Base-by-base conservation (phyloP, 2,797 vertebrate species). In the Neosilurus hyrtlii region DNA sequence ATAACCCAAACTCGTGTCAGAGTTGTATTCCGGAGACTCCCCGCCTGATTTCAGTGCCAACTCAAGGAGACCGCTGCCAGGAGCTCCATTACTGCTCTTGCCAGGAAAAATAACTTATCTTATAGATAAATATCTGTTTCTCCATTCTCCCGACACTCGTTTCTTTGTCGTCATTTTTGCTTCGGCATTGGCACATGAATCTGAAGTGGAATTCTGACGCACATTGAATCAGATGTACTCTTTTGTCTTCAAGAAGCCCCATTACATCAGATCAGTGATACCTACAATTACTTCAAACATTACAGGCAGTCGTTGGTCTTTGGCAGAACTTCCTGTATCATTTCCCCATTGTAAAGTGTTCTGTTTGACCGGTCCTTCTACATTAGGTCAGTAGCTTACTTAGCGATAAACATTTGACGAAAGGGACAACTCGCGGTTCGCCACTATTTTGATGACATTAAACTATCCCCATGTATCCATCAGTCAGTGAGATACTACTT, bases 1-100 rank as follows among this genome's bases (percentile, higher is more conserved):
- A 80, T 81, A 63, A 77, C 72, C 85, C 80, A 82, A 66, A 79
- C 76, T 52, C 76, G 66, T 81, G 63, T 77, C 59, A 63, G 67
- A 43, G 43, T 43, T 4, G 8, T 43, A 43, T 43, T 43, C 43
- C 43, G 43, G 67, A 51, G 18, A 22, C 18, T 83, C 76, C 59
- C 52, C 57, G 76, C 75, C 62, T 72, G 66, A 52, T 10, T 61
- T 52, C 8, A 65, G 24, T 26, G n/a, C 61, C 76, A 78, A 65
- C 20, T 26, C 43, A 65, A 10, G 63, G 63, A 26, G 20, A 24
- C 15, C 9, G 0, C 15, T 73, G 24, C 51, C 71, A 73, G 71
- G 51, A 56, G 24, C 54, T 22, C 72, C 72, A 74, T 74, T 74
- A 74, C 26, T 35, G 26, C 52, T 37, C 54, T 75, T 9, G 9